phyloP scores from a whole-genome alignment of 2,113 vertebrate genomes.

The Callopanchax toddi region DNA sequence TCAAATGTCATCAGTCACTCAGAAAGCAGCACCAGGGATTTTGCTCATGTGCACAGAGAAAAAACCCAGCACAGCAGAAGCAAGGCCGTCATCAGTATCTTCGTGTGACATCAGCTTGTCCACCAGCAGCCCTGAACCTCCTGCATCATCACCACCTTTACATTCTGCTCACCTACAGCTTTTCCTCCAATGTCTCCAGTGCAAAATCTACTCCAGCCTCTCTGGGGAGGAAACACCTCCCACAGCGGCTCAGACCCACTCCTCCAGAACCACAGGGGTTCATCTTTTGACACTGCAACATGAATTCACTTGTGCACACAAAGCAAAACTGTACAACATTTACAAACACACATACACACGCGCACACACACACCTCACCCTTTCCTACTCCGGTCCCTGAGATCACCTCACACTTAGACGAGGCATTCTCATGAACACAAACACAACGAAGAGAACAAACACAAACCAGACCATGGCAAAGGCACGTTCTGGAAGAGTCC shows the following conservation, averaged over 20 bases:
- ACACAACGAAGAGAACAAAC: constrained; percentile 39
- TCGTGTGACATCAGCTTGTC: too few species aligned
- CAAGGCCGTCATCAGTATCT: too few species aligned
- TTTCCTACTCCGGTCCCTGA: constrained; percentile 73
- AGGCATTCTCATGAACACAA: constrained; percentile 60
- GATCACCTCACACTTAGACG: constrained; percentile 72
- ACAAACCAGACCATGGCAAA: constrained; percentile 64
- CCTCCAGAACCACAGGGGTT: background rate
- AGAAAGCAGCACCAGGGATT: constrained; percentile 10
- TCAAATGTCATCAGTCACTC: background rate
- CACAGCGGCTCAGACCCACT: too few species aligned
- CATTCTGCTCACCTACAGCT: too few species aligned
- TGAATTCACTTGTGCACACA: constrained; percentile 27
- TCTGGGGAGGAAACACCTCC: too few species aligned
- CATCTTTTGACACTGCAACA: constrained; percentile 17
- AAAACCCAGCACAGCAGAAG: too few species aligned
- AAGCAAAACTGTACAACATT: constrained; percentile 49
- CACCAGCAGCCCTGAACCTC: too few species aligned
- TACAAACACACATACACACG: constrained; percentile 23
- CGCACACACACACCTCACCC: background rate
- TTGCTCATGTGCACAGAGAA: background rate
- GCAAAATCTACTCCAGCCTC: too few species aligned
- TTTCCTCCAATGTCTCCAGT: too few species aligned
- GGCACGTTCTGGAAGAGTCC: constrained; percentile 75
- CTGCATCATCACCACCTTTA: too few species aligned